phyloP scores from a whole-genome alignment of 2,888 invertebrate genomes.

The Mesoligia furuncula region DNA sequence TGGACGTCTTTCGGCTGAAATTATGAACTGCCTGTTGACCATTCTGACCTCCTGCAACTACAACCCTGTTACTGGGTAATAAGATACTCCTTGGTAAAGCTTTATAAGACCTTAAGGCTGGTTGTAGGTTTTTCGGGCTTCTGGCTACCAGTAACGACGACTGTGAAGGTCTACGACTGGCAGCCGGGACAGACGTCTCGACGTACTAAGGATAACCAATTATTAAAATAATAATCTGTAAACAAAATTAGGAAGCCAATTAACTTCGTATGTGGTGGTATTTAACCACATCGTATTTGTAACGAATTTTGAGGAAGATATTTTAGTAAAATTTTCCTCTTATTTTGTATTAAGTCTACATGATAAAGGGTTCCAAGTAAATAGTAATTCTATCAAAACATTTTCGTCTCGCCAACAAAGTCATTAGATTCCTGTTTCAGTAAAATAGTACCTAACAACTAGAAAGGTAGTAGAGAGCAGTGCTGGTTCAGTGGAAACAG shows the following conservation, averaged over 20 bases:
- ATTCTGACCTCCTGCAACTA: not conserved
- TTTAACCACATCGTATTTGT: conserved; percentile 6
- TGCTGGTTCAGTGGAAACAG: too few relatives aligned
- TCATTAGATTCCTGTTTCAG: not conserved
- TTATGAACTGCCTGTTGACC: not conserved
- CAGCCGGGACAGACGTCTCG: not conserved
- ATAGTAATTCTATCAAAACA: not conserved
- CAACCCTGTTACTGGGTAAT: not conserved
- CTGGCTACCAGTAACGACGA: not conserved
- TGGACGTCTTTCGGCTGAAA: too few relatives aligned
- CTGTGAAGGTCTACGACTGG: not conserved
- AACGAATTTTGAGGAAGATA: conserved; percentile 30
- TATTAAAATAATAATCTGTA: not conserved
- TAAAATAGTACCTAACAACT: not conserved
- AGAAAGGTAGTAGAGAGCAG: not conserved
- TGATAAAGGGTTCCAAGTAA: not conserved
- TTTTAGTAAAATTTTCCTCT: not conserved
- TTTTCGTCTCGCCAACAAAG: not conserved
- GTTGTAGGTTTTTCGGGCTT: not conserved
- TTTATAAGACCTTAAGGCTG: not conserved
- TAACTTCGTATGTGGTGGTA: not conserved
- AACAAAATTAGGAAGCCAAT: conserved; percentile 19
- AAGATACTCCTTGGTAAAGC: not conserved
- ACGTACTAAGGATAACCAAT: not conserved
- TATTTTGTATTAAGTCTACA: conserved; percentile 5